phyloP scores from a whole-genome alignment of 2,113 vertebrate genomes.

The Aptenodytes patagonicus region DNA sequence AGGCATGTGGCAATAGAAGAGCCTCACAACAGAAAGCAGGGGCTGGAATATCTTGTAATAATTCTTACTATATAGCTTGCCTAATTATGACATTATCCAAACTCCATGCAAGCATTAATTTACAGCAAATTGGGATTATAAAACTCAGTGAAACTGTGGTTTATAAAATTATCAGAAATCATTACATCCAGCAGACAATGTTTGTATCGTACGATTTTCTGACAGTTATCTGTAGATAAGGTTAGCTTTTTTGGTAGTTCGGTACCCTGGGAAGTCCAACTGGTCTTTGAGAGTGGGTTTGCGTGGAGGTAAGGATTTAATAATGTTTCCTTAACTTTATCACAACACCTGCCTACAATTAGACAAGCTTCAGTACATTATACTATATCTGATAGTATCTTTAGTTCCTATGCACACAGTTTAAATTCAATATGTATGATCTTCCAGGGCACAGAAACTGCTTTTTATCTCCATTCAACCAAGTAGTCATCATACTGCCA shows the following conservation, averaged over 20 bases:
- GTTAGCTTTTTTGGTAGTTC: not conserved
- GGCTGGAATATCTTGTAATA: not conserved
- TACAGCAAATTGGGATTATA: not conserved
- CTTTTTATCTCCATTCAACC: conserved; percentile 1
- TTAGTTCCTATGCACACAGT: not conserved
- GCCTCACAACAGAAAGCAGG: not conserved
- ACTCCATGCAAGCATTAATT: not conserved
- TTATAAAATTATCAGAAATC: not conserved
- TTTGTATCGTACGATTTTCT: not conserved
- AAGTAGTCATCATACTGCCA: not conserved
- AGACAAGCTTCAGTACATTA: conserved; percentile 17
- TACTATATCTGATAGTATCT: not conserved
- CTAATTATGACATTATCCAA: not conserved
- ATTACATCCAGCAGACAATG: not conserved
- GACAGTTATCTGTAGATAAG: not conserved
- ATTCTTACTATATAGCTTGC: not conserved
- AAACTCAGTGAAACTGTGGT: not conserved
- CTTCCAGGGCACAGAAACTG: not conserved
- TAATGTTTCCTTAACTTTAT: conserved; percentile 41
- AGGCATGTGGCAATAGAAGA: not conserved
- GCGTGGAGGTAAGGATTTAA: conserved; percentile 42
- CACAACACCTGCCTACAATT: not conserved
- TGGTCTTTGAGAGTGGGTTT: not conserved
- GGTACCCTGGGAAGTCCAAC: not conserved
- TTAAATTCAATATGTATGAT: not conserved